Base-by-base conservation (phyloP, 2,888 invertebrate species). In the Caenorhabditis sulstoni region DNA sequence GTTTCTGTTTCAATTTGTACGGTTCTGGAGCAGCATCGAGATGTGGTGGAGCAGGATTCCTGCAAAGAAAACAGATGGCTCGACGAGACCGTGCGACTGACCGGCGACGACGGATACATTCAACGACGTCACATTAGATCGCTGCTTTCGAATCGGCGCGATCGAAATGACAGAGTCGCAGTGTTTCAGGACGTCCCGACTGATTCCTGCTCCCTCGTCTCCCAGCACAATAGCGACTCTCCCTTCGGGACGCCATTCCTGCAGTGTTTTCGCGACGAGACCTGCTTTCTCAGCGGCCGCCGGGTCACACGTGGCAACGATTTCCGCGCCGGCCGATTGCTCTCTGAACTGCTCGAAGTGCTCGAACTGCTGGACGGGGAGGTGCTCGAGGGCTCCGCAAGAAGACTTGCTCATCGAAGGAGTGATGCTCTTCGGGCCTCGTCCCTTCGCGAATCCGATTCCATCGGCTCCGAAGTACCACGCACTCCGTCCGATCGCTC, bases 331-430 rank as follows among this genome's bases (percentile, higher is more conserved):
- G 16, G 3, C 18, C 1, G 18, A 11, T 20, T 79, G 68, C 41
- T 79, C 61, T 29, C 70, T 44, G 45, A 74, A 79, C 18, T 70
- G 66, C n/a, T 66, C 9, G 37, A 81, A 79, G 12, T 47, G 20
- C 0, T 58, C 62, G 29, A 81, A 59, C n/a, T 57, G 64, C 22
- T 67, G 70, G 2, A 85, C 77, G 3, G 75, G 68, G 14, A 85
- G 67, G 41, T 77, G 77, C 47, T 85, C 85, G n/a, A 85, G 20
- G 9, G 85, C 85, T 12, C 85, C 85, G 41, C 79, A 81, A 0
- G 81, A 81, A 3, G 85, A 76, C 45, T 83, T 83, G 70, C 81
- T 83, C 83, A 85, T 85, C 9, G 75, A 71, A 0, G 83, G 81
- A 41, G 85, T 85, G n/a, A 85, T 71, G 3, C 45, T 12, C 18